Conservation (phyloP, 1,140 invertebrate genomes). For the Lordiphosa clarofinis region DNA sequence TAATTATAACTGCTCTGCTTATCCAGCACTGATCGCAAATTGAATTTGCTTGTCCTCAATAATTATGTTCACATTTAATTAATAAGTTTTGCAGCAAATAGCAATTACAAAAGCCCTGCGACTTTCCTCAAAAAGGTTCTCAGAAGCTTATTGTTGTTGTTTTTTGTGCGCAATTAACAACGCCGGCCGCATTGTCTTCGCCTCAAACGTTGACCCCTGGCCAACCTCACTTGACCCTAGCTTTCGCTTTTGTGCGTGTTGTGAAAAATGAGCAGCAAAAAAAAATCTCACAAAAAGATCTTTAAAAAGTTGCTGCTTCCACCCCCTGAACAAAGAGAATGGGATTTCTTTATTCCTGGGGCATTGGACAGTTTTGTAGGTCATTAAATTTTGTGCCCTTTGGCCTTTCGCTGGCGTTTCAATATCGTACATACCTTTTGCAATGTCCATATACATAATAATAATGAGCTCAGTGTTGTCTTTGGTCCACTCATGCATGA, state of each 20-base stretch:
- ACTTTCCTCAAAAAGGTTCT: conserved; percentile 37
- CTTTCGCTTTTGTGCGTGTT: conserved; percentile 27
- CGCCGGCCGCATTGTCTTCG: conserved; percentile 38
- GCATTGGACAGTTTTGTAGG: conserved; percentile 51
- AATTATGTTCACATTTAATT: conserved; percentile 69
- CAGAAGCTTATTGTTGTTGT: conserved; percentile 20
- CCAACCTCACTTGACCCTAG: conserved; percentile 42
- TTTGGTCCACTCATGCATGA: background rate
- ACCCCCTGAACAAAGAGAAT: background rate
- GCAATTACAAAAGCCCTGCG: conserved; percentile 24
- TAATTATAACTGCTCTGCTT: conserved; percentile 17
- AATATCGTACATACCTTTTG: background rate
- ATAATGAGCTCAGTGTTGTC: conserved; percentile 57
- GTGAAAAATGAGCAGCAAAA: conserved; percentile 39
- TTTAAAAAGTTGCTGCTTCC: conserved; percentile 21
- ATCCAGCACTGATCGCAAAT: conserved; percentile 56
- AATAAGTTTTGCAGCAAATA: conserved; percentile 54
- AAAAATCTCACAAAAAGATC: conserved; percentile 40
- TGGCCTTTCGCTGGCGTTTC: conserved; percentile 33
- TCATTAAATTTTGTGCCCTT: conserved; percentile 58
- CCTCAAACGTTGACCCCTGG: conserved; percentile 5
- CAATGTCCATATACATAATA: conserved; percentile 47
- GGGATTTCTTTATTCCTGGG: conserved; percentile 44
- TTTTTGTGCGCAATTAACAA: conserved; percentile 31
- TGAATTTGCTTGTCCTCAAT: conserved; percentile 55